Percentiles rank a stretch among this genome's conserved stretches.
These are phyloP conservation scores for Tiphia femorata DNA, from an alignment of 2,888 invertebrate genomes.

Conservation along the genomic window DNA sequence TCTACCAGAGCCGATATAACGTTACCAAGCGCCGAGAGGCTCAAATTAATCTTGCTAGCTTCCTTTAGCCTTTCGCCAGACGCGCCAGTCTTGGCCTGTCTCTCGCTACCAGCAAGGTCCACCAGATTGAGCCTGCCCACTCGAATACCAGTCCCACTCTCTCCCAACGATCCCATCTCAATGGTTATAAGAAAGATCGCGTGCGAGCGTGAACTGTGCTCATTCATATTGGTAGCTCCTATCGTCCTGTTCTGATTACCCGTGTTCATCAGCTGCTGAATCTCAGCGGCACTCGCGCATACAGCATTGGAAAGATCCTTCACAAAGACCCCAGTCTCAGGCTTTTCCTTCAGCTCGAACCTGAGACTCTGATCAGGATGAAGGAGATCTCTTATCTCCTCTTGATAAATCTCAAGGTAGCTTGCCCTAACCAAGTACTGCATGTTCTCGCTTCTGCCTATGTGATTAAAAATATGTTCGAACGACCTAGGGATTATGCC, in stretches of 20 bases:
- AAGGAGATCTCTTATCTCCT: constrained; percentile 81
- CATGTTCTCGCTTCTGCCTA: constrained; percentile 89
- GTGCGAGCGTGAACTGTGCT: constrained; percentile 97
- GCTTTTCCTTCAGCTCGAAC: constrained; percentile 82
- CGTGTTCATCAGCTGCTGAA: constrained; percentile 91
- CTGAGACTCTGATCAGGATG: constrained; percentile 78
- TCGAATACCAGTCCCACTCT: constrained; percentile 70
- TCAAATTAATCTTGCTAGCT: constrained; percentile 97
- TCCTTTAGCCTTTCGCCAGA: constrained; percentile 93
- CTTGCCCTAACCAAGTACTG: constrained; percentile 97
- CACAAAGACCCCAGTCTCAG: constrained; percentile 92
- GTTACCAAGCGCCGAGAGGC: constrained; percentile 96
- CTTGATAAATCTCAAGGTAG: constrained; percentile 97
- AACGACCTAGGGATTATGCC: constrained; percentile 97
- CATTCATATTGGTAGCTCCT: constrained; percentile 98
- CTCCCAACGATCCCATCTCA: constrained; percentile 87
- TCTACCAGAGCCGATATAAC: constrained; percentile 96
- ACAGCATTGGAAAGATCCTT: constrained; percentile 95
- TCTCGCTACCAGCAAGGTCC: constrained; percentile 97
- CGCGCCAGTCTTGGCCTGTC: constrained; percentile 97
- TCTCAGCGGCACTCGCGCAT: constrained; percentile 94
- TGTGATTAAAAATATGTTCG: constrained; percentile 97
- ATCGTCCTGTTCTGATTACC: constrained; percentile 97
- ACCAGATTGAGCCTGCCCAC: constrained; percentile 97
- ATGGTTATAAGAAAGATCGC: constrained; percentile 98